These are phyloP conservation scores for Volucella inanis DNA, from an alignment of 2,888 invertebrate species.

Conservation along the genomic window DNA sequence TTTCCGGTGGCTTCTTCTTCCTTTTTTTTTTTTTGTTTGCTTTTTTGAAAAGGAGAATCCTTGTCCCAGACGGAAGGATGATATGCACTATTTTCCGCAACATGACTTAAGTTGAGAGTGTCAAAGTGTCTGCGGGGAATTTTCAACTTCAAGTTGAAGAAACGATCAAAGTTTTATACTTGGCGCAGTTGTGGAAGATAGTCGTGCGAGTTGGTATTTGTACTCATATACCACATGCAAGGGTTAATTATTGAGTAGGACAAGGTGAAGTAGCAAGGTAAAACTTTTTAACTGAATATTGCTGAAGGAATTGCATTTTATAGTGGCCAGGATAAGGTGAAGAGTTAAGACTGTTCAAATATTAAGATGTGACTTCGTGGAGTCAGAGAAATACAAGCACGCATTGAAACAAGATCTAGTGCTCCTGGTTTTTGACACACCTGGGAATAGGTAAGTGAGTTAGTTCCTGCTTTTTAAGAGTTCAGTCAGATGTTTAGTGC, in stretches of 20 bases:
- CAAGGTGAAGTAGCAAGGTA: conserved; percentile 11
- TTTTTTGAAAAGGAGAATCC: background rate
- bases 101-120: conserved; percentile 57
- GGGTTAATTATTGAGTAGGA: conserved; percentile 55
- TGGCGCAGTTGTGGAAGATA: conserved; percentile 14
- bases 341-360: background rate
- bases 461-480: too few relatives aligned
- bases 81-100: conserved; percentile 67
- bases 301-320: conserved; percentile 11
- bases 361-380: background rate
- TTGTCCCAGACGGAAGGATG: conserved; percentile 36
- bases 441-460: too few relatives aligned
- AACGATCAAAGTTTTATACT: conserved; percentile 12
- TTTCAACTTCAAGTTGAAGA: conserved; percentile 24
- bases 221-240: background rate
- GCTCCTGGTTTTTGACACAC: too few relatives aligned
- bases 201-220: background rate
- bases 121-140: conserved; percentile 54
- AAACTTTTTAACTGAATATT: conserved; percentile 17
- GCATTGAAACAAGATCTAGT: too few relatives aligned
- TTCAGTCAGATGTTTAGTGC: too few relatives aligned
- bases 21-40: conserved; percentile 3
- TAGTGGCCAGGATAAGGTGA: background rate
- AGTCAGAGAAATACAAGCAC: too few relatives aligned
- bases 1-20: conserved; percentile 1